Evolutionary conservation across 2,113 vertebrate species (phyloP).

Genomic region (Strix uralensis): DNA sequence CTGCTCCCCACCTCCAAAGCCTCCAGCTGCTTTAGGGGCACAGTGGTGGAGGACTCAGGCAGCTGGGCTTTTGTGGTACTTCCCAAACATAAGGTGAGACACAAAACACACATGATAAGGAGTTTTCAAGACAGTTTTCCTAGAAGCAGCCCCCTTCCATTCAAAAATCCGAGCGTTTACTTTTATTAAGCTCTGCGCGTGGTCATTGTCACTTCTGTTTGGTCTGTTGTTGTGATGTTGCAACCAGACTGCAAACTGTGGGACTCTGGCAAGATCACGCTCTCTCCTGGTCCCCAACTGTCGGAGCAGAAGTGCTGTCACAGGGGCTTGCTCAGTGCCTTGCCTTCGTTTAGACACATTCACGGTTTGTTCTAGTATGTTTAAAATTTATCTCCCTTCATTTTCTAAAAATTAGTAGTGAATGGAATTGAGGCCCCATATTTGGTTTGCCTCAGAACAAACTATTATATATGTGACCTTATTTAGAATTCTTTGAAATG

Average conservation of each 20-base stretch:
- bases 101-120: not conserved
- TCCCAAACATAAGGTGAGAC: not conserved
- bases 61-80: not conserved
- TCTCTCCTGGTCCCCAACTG: not conserved
- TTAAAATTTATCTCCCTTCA: not conserved
- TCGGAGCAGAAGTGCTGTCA: not conserved
- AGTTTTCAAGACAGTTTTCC: not conserved
- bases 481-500: not conserved
- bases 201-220: accelerated
- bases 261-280: accelerated
- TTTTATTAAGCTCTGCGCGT: not conserved
- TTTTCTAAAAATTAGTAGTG: not conserved
- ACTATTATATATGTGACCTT: not conserved
- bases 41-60: not conserved
- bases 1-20: not conserved
- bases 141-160: not conserved
- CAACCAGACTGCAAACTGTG: accelerated
- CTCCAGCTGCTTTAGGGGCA: not conserved
- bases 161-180: accelerated
- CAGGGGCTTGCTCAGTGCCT: not conserved
- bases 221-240: not conserved
- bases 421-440: not conserved
- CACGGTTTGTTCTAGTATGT: not conserved
- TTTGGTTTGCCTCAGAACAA: not conserved
- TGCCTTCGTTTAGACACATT: not conserved